A percentile compares a stretch with the other conserved stretches of the same genome.
phyloP scores from a whole-genome alignment of 2,888 invertebrate species.

The Cosmopolites sordidus region DNA sequence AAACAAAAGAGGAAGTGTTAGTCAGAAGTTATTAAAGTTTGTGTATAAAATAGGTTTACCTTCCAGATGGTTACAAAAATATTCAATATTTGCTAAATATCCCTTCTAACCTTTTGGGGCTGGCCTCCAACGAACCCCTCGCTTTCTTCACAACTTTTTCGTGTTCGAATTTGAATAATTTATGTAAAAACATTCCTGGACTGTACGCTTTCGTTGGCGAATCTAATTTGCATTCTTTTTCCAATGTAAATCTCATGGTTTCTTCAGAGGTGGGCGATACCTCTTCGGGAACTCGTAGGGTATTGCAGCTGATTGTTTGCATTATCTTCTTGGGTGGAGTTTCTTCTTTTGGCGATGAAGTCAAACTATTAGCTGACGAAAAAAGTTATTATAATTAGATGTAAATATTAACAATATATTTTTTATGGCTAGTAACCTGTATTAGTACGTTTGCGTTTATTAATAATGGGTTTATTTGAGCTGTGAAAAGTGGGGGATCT shows the following conservation, averaged over 20 bases:
- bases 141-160: constrained; percentile 34
- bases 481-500: no score
- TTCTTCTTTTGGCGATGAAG: constrained; percentile 40
- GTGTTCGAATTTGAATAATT: constrained; percentile 55
- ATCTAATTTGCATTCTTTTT: constrained; percentile 14
- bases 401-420: no score
- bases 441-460: no score
- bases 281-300: constrained; percentile 57
- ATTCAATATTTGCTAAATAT: constrained; percentile 15
- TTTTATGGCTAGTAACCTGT: no score
- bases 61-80: constrained; percentile 6
- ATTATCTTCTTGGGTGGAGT: constrained; percentile 51
- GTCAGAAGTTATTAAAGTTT: no score
- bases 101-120: constrained; percentile 31
- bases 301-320: constrained; percentile 66
- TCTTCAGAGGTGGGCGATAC: constrained; percentile 44
- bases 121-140: constrained; percentile 36
- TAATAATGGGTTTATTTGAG: no score
- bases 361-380: constrained; percentile 38
- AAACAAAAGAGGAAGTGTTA: no score
- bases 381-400: no score
- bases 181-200: constrained; percentile 59
- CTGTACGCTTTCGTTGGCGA: constrained; percentile 45
- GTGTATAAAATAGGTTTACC: constrained; percentile 9
- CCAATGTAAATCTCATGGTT: constrained; percentile 30